phyloP scores from a whole-genome alignment of 2,888 invertebrate species.

The Scotopteryx bipunctaria region DNA sequence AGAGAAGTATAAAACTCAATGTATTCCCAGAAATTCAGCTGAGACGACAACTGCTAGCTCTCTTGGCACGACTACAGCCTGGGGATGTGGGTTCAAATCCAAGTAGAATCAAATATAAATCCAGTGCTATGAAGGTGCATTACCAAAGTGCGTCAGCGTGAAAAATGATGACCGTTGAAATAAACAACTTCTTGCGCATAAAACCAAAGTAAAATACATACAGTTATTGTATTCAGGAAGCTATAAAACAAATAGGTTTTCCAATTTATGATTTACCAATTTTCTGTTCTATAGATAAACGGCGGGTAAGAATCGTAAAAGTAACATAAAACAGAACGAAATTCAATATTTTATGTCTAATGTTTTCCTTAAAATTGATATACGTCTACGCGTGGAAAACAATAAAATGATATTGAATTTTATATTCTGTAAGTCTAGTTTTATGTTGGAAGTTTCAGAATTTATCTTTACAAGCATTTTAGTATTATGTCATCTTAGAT shows the following conservation, averaged over 20 bases:
- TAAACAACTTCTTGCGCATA: slow-evolving; percentile 23
- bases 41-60: too few species aligned
- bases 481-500: too few species aligned
- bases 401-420: slow-evolving; percentile 28
- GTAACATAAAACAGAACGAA: slow-evolving; percentile 47
- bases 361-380: slow-evolving; percentile 35
- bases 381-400: slow-evolving; percentile 21
- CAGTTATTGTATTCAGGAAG: slow-evolving; percentile 35
- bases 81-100: too few species aligned
- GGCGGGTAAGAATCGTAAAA: slow-evolving; percentile 54
- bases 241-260: slow-evolving; percentile 49
- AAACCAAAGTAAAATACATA: slow-evolving; percentile 27
- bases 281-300: slow-evolving; percentile 57
- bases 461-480: not conserved
- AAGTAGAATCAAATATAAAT: too few species aligned
- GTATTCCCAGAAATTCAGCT: too few species aligned
- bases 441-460: not conserved
- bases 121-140: too few species aligned
- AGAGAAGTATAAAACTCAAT: too few species aligned
- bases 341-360: slow-evolving; percentile 41
- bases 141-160: not conserved
- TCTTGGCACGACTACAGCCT: too few species aligned
- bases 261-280: slow-evolving; percentile 62
- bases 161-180: slow-evolving; percentile 15
- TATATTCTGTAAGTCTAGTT: slow-evolving; percentile 17